phyloP scores from a whole-genome alignment of 2,888 invertebrate genomes.

The Melipona bicolor region DNA sequence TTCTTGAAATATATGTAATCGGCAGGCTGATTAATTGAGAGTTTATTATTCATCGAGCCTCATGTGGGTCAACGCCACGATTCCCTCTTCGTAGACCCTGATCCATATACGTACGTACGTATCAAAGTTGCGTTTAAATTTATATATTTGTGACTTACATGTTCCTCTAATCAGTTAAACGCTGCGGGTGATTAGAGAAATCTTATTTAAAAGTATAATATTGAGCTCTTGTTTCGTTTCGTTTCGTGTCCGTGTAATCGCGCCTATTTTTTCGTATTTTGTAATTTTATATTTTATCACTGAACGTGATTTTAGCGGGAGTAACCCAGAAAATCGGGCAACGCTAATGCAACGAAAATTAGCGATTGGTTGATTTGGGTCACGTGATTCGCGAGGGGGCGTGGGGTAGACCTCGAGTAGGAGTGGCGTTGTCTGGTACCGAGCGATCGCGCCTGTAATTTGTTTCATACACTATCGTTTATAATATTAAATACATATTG shows the following conservation, averaged over 20 bases:
- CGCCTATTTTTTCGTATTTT: too few relatives aligned
- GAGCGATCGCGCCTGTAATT: too few relatives aligned
- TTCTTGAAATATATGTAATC: not conserved
- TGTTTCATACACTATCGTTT: not conserved
- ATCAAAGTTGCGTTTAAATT: not conserved
- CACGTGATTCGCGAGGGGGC: not conserved
- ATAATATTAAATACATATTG: too few relatives aligned
- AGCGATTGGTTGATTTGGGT: not conserved
- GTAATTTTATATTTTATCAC: too few relatives aligned
- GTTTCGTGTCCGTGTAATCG: not conserved
- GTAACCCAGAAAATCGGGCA: too few relatives aligned
- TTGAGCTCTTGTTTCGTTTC: not conserved
- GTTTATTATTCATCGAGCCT: conserved; percentile 11
- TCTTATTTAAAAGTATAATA: not conserved
- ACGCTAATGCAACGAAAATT: not conserved
- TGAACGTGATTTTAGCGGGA: too few relatives aligned
- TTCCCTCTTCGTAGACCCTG: not conserved
- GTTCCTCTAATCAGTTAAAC: not conserved
- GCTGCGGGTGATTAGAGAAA: not conserved
- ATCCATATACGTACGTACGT: not conserved
- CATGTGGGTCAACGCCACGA: not conserved
- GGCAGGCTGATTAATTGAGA: not conserved
- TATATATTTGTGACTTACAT: not conserved
- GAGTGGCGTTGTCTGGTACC: too few relatives aligned
- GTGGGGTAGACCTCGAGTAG: too few relatives aligned